phyloP scores from a whole-genome alignment of 2,113 vertebrate genomes.

The Riparia riparia region DNA sequence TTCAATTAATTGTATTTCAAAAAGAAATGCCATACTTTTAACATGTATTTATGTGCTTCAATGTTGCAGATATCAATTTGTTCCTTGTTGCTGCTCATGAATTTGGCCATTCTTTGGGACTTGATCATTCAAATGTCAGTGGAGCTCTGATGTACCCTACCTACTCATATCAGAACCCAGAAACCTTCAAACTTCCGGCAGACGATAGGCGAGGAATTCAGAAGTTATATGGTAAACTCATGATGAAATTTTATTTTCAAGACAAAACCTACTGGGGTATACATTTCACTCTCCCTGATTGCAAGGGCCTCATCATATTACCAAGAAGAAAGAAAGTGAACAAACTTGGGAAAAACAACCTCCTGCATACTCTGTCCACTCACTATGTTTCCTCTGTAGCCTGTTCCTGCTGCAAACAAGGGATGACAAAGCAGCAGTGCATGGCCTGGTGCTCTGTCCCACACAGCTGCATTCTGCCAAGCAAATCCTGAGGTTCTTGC shows the following conservation, averaged over 20 bases:
- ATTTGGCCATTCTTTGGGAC: constrained; percentile 87
- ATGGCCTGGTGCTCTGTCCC: not conserved
- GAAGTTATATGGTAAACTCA: constrained; percentile 80
- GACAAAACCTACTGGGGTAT: not conserved
- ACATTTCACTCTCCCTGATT: not conserved
- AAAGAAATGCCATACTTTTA: not conserved
- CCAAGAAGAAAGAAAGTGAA: not conserved
- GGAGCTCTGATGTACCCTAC: constrained; percentile 84
- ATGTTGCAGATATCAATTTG: constrained; percentile 76
- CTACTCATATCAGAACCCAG: constrained; percentile 64
- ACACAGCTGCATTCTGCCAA: not conserved
- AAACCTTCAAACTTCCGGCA: constrained; percentile 68
- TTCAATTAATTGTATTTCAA: not conserved
- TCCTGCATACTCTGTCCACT: not conserved
- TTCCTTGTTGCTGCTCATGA: constrained; percentile 86
- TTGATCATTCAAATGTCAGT: constrained; percentile 78
- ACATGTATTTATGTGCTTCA: not conserved
- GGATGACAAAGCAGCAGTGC: not conserved
- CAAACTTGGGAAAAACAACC: not conserved
- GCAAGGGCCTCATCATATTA: not conserved
- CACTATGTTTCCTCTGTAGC: not conserved
- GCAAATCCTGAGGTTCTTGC: not conserved
- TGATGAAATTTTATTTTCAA: not conserved
- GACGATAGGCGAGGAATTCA: constrained; percentile 81
- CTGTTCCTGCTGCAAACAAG: not conserved